A percentile compares a stretch with the other conserved stretches of the same genome.
Evolutionary conservation across 2,888 invertebrate species (phyloP).

Genomic region (Leptura quadrifasciata): DNA sequence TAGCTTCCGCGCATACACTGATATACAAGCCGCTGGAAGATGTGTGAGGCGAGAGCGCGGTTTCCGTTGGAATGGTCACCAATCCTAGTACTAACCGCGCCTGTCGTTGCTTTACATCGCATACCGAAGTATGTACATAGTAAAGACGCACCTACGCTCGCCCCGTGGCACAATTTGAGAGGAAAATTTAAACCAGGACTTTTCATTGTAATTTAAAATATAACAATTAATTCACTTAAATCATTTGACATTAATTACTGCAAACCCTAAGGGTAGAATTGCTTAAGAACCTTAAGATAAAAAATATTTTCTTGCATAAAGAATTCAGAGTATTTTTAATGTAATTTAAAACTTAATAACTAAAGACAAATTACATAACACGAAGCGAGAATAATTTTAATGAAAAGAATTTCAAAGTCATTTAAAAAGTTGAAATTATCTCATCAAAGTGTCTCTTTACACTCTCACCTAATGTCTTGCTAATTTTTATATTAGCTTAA

Average conservation of each 20-base stretch:
- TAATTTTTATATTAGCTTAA: constrained; percentile 32
- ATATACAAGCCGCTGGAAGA: too few species aligned
- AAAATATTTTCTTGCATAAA: constrained; percentile 13
- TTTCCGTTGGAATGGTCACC: too few species aligned
- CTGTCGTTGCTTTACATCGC: too few species aligned
- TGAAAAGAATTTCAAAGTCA: constrained; percentile 38
- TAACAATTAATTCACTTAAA: background rate
- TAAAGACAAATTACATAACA: constrained; percentile 36
- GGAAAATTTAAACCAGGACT: too few species aligned
- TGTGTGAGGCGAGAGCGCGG: too few species aligned
- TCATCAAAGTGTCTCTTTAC: constrained; percentile 19
- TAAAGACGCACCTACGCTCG: too few species aligned
- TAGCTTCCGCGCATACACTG: too few species aligned
- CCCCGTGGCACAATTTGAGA: too few species aligned
- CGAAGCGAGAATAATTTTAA: constrained; percentile 33
- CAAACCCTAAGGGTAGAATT: background rate
- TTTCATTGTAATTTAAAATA: background rate
- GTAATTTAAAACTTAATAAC: constrained; percentile 31
- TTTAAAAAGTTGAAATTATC: constrained; percentile 36
- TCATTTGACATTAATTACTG: background rate
- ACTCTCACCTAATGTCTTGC: constrained; percentile 14
- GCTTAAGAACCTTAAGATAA: background rate
- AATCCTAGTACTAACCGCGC: too few species aligned
- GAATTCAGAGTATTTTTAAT: constrained; percentile 1
- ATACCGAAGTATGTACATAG: too few species aligned